Conservation (phyloP, 1,140 invertebrate species). For the Trichogramma pretiosum region DNA sequence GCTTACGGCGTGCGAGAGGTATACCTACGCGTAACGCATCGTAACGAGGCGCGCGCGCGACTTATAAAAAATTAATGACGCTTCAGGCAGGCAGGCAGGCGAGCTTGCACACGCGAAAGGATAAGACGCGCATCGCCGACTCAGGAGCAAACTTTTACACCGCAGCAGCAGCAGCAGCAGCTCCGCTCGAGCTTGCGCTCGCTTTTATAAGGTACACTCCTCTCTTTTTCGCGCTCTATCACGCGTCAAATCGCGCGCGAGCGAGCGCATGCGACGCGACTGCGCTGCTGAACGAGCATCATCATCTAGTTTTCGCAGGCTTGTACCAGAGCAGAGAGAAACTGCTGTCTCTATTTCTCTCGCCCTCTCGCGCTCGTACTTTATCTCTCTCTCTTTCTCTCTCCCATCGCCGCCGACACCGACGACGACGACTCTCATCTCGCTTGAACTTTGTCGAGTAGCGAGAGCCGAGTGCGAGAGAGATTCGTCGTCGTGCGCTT, state of each 20-base stretch:
- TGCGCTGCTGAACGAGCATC: no score
- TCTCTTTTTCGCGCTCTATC: conserved; percentile 10
- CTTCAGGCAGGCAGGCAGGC: not conserved
- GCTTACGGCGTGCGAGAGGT: not conserved
- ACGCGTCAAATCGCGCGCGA: conserved; percentile 6
- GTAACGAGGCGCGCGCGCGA: not conserved
- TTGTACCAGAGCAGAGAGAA: no score
- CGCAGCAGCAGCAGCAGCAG: no score
- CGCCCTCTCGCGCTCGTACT: no score
- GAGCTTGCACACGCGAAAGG: not conserved
- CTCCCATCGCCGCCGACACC: no score
- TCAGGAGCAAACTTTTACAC: not conserved
- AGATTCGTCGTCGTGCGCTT: not conserved
- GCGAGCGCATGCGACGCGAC: not conserved
- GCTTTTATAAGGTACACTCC: not conserved
- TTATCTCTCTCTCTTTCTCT: no score
- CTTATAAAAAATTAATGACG: conserved; percentile 17
- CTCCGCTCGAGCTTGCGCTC: not conserved
- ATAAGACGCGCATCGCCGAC: conserved; percentile 1
- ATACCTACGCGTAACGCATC: not conserved
- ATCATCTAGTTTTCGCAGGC: no score
- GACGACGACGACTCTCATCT: no score
- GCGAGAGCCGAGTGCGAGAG: no score
- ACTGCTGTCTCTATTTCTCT: no score
- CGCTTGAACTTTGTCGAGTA: no score